Percentiles rank a stretch among this genome's conserved stretches.
Conservation (phyloP, 2,797 vertebrate genomes). For the Nannoperca australis region DNA sequence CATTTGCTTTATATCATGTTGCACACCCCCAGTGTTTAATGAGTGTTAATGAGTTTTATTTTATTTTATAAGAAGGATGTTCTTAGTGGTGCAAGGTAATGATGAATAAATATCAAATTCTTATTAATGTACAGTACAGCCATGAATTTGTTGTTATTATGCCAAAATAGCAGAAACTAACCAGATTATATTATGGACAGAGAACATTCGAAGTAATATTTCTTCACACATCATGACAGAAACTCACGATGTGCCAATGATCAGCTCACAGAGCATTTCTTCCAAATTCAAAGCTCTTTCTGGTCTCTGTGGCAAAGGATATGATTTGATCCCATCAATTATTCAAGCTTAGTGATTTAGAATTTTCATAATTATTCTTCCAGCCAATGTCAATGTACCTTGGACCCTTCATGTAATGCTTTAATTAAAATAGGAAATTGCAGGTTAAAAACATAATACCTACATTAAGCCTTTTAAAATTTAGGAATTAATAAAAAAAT, state of each 20-base stretch:
- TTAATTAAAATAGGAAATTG: not conserved
- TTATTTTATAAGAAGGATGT: constrained; percentile 8
- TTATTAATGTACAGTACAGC: not conserved
- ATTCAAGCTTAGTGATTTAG: not conserved
- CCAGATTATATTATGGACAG: not conserved
- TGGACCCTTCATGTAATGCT: not conserved
- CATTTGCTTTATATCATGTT: constrained; percentile 29
- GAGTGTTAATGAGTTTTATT: constrained; percentile 21
- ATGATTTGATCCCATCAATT: not conserved
- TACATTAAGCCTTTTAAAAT: not conserved
- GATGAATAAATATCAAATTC: not conserved
- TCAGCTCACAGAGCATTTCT: not conserved
- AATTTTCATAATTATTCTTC: not conserved
- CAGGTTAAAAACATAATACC: not conserved
- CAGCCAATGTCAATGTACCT: not conserved
- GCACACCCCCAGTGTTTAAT: constrained; percentile 31
- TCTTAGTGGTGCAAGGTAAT: constrained; percentile 3
- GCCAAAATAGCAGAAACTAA: not conserved
- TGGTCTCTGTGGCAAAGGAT: not conserved
- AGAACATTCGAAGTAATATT: not conserved
- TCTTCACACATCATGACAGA: not conserved
- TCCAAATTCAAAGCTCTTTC: not conserved
- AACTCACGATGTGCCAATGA: not conserved
- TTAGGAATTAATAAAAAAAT: not conserved
- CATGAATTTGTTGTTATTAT: not conserved